Evolutionary conservation across 2,113 vertebrate species (phyloP).

Genomic region (Phylloscopus whistleri): DNA sequence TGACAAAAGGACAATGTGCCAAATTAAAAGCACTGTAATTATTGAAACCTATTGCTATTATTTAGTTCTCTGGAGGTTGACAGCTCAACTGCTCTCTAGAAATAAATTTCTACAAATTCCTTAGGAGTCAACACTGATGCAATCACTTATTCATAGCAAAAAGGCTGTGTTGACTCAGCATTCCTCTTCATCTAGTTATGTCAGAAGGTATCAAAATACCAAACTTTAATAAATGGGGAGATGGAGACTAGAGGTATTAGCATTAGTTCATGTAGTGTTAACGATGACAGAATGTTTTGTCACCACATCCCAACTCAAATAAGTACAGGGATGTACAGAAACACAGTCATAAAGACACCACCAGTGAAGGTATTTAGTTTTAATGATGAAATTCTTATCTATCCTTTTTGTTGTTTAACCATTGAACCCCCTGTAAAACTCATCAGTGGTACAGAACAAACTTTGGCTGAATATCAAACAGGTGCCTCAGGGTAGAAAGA

Average conservation of each 20-base stretch:
- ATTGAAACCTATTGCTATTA: neutral
- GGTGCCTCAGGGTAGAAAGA: neutral
- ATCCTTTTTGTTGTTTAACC: neutral
- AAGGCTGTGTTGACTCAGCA: neutral
- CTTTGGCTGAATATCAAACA: neutral
- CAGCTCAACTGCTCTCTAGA: neutral
- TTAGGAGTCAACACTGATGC: neutral
- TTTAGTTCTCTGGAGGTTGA: neutral
- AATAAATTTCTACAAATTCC: conserved; percentile 26
- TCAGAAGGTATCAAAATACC: neutral
- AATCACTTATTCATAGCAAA: neutral
- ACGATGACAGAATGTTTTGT: neutral
- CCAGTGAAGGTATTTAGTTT: neutral
- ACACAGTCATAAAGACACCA: neutral
- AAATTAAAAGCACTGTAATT: conserved; percentile 31
- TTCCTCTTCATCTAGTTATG: neutral
- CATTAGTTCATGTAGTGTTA: neutral
- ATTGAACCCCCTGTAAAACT: neutral
- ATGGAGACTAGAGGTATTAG: neutral
- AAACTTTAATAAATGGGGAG: neutral
- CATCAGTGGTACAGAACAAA: neutral
- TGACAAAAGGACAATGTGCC: neutral
- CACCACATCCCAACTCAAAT: neutral
- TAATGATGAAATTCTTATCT: neutral
- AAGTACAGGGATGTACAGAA: neutral